Base-by-base conservation (phyloP, 2,888 invertebrate genomes). In the Lottia scabra region DNA sequence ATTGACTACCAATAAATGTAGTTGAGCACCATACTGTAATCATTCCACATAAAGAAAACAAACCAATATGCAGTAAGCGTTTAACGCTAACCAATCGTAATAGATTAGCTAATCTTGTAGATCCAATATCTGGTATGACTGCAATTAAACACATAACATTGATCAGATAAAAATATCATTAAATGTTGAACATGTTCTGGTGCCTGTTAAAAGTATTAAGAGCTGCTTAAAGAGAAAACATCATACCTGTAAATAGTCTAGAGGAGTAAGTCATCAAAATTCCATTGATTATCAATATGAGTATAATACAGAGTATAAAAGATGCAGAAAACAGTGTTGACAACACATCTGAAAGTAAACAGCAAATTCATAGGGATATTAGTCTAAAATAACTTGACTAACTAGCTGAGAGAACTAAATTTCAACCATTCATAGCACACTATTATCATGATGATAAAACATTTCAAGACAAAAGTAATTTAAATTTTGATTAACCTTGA, bases 1-100 rank as follows among this genome's bases (percentile, higher is more conserved):
- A 84, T 62, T 80, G 69, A 3, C 65, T 74, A 2, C 80, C 80
- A 12, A 81, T 70, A 10, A 81, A 70, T 65, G 69, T 66, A 15
- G 81, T 75, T 69, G 75, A 75, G 26, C 78, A 67, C 81, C 83
- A 82, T 2, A 78, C 79, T n/a, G 79, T 66, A 27, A 80, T 65
- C 26, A 74, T 71, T 12, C 84, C 84, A 73, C 74, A 76, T 4
- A 73, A 30, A 5, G 74, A 62, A 76, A 78, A 82, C 10, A 79
- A 67, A 30, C 73, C 27, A 1, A 75, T 23, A 43, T 82, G 78
- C 38, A 76, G 30, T 19, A 84, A 72, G 19, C 78, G 70, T 16
- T 78, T 68, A 23, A 71, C 65, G 26, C 74, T 73, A 5, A 80
- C 68, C 46, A 84, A 72, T 65, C 76, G 75, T 0, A 78, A 19